These are phyloP conservation scores for Apteryx owenii DNA, from an alignment of 2,113 vertebrate genomes.

Conservation along the genomic window DNA sequence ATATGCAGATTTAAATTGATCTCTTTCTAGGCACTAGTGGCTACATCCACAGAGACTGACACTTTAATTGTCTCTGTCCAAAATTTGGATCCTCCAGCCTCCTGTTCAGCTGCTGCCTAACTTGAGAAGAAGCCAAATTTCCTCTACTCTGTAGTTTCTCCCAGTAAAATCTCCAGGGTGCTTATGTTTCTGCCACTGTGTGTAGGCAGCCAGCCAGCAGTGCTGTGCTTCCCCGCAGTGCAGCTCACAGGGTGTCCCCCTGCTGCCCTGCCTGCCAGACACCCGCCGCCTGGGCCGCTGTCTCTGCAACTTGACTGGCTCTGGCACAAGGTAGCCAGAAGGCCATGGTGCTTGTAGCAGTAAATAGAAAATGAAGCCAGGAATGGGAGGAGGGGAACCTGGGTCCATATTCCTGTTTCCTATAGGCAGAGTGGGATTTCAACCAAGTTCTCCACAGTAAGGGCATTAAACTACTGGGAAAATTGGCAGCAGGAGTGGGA, in stretches of 20 bases:
- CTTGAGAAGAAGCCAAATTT: background rate
- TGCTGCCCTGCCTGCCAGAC: background rate
- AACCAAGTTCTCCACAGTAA: background rate
- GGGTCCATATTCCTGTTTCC: background rate
- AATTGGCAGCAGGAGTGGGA: background rate
- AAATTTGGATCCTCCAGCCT: constrained; percentile 10
- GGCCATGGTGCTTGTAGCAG: accelerated
- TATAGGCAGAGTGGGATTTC: accelerated
- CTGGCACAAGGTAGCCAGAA: background rate
- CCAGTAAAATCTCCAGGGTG: background rate
- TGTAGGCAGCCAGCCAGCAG: background rate
- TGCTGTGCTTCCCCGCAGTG: background rate
- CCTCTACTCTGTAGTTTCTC: background rate
- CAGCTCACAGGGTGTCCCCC: accelerated
- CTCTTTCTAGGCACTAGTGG: background rate
- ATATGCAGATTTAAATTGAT: constrained; percentile 16
- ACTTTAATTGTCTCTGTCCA: background rate
- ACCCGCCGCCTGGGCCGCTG: background rate
- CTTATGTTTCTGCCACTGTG: background rate
- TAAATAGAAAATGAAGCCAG: background rate
- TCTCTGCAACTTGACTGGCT: background rate
- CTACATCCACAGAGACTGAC: background rate
- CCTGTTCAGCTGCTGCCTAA: background rate
- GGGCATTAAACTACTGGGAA: background rate
- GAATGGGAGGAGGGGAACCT: background rate